Conservation (phyloP, 2,797 vertebrate genomes). For the Sebastes matsubarae region DNA sequence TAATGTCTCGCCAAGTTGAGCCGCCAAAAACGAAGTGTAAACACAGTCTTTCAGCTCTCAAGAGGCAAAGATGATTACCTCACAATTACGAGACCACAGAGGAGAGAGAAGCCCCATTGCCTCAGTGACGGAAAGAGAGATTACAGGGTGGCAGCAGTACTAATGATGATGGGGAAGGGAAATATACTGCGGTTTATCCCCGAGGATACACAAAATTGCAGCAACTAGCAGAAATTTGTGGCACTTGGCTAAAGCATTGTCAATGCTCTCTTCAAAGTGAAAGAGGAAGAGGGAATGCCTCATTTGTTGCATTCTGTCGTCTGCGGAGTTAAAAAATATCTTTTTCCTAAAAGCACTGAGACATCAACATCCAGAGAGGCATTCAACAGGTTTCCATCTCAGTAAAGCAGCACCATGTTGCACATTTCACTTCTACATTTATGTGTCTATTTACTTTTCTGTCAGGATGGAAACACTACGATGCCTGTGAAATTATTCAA, state of each 20-base stretch:
- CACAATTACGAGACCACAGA: conserved; percentile 75
- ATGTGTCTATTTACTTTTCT: neutral
- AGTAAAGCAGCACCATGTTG: neutral
- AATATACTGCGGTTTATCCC: conserved; percentile 62
- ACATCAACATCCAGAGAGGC: conserved; percentile 7
- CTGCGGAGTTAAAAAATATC: neutral
- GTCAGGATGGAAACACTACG: neutral
- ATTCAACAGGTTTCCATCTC: conserved; percentile 13
- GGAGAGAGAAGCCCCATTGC: conserved; percentile 67
- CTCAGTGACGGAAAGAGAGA: conserved; percentile 71
- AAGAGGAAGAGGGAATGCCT: conserved; percentile 22
- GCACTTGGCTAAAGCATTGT: conserved; percentile 28
- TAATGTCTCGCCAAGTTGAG: conserved; percentile 65
- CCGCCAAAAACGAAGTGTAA: conserved; percentile 72
- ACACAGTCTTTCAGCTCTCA: conserved; percentile 75
- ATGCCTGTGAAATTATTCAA: neutral
- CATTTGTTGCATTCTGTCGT: conserved; percentile 10
- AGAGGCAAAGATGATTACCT: conserved; percentile 78
- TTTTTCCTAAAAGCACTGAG: neutral
- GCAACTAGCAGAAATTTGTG: conserved; percentile 49
- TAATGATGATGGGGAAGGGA: conserved; percentile 65
- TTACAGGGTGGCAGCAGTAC: conserved; percentile 64
- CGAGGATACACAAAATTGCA: conserved; percentile 54
- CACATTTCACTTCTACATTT: neutral
- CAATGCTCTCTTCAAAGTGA: conserved; percentile 36